phyloP scores from a whole-genome alignment of 2,888 invertebrate species.

The Cheilosia soror region DNA sequence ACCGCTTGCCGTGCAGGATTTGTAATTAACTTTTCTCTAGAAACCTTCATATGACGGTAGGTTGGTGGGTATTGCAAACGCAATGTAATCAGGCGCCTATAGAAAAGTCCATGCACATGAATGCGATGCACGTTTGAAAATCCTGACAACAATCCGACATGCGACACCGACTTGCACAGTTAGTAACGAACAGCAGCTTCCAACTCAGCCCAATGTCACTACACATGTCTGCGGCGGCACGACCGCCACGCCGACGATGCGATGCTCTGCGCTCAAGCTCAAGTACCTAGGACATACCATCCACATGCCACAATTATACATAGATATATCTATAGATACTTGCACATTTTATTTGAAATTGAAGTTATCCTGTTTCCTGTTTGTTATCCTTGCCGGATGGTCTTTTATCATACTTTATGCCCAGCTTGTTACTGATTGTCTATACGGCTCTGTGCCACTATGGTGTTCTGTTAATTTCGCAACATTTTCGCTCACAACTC shows the following conservation, averaged over 20 bases:
- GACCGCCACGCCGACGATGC: neutral
- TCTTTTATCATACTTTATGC: neutral
- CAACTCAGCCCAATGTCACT: neutral
- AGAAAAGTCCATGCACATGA: slow-evolving; percentile 58
- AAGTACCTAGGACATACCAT: neutral
- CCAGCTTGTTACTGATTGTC: slow-evolving; percentile 33
- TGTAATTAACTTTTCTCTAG: slow-evolving; percentile 64
- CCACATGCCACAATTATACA: slow-evolving; percentile 1
- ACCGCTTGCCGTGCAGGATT: slow-evolving; percentile 34
- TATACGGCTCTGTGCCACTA: slow-evolving; percentile 19
- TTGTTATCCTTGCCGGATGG: slow-evolving; percentile 27
- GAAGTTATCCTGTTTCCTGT: slow-evolving; percentile 62
- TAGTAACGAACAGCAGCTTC: neutral
- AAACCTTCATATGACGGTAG: neutral
- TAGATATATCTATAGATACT: neutral
- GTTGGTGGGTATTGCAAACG: slow-evolving; percentile 32
- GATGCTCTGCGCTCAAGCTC: neutral
- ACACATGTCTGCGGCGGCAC: neutral
- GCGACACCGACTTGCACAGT: neutral
- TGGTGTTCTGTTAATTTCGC: slow-evolving; percentile 58
- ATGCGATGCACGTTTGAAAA: slow-evolving; percentile 61
- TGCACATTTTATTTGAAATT: slow-evolving; percentile 52
- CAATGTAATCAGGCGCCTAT: slow-evolving; percentile 70
- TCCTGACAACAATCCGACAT: slow-evolving; percentile 18
- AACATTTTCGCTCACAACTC: slow-evolving; percentile 43